Percentiles rank a stretch among this genome's conserved stretches.
Evolutionary conservation across 2,113 vertebrate genomes (phyloP).

Genomic region (Pycnonotus jocosus): DNA sequence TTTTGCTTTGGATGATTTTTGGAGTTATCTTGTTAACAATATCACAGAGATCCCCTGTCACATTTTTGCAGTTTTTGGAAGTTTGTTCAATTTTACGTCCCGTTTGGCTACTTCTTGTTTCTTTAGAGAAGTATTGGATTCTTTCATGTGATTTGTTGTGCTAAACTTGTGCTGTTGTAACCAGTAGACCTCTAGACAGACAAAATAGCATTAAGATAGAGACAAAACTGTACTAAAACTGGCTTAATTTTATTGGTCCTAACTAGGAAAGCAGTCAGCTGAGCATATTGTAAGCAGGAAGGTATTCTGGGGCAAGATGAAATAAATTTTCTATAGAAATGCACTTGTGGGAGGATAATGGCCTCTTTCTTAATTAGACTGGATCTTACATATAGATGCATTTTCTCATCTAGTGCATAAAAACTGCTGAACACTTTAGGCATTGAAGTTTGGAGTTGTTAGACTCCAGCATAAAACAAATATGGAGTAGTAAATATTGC

Average conservation of each 20-base stretch:
- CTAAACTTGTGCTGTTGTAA: not conserved
- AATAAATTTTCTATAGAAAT: not conserved
- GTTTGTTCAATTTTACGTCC: not conserved
- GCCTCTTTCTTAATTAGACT: not conserved
- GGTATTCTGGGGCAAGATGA: not conserved
- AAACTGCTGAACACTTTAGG: fast-evolving
- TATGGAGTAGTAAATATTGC: not conserved
- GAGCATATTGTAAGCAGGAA: not conserved
- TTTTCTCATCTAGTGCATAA: not conserved
- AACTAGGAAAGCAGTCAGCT: not conserved
- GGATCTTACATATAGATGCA: not conserved
- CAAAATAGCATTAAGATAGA: not conserved
- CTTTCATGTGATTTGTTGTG: not conserved
- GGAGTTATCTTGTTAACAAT: not conserved
- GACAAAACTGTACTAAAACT: not conserved
- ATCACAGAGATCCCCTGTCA: not conserved
- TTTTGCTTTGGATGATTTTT: not conserved
- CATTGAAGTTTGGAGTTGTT: not conserved
- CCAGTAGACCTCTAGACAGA: not conserved
- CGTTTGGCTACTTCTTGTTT: not conserved
- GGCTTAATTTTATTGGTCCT: not conserved
- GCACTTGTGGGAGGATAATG: not conserved
- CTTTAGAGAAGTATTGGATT: not conserved
- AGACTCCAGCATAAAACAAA: not conserved
- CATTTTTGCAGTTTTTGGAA: not conserved